Evolutionary conservation across 2,888 invertebrate genomes (phyloP).

Genomic region (Andrena bicolor): DNA sequence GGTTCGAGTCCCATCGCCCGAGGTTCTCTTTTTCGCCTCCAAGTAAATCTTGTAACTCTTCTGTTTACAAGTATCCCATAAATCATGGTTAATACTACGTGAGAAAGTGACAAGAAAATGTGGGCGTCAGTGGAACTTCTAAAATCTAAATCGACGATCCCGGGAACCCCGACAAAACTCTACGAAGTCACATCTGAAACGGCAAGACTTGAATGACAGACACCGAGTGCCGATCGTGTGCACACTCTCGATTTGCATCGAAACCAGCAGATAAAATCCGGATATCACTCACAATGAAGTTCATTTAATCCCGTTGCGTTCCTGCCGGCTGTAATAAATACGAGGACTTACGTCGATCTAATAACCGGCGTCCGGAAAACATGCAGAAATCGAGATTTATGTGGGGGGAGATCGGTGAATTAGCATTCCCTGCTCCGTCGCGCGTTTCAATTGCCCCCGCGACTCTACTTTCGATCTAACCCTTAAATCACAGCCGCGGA

Average conservation of each 20-base stretch:
- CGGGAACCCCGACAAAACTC: neutral
- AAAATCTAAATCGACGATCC: too few relatives aligned
- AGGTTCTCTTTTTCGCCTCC: too few relatives aligned
- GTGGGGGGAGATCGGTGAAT: slow-evolving; percentile 24
- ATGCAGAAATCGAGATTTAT: slow-evolving; percentile 16
- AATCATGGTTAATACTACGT: too few relatives aligned
- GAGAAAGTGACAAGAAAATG: neutral
- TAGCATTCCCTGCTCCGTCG: slow-evolving; percentile 22
- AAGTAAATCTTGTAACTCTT: too few relatives aligned
- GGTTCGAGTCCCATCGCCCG: too few relatives aligned
- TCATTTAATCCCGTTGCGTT: neutral
- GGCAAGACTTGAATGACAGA: neutral
- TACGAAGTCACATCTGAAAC: neutral
- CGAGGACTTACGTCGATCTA: slow-evolving; percentile 22
- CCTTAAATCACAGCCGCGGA: slow-evolving; percentile 45
- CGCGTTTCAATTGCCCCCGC: slow-evolving; percentile 27
- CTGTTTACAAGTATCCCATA: too few relatives aligned
- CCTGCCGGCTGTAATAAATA: slow-evolving; percentile 6
- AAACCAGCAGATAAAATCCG: neutral
- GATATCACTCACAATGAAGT: neutral
- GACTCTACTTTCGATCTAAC: slow-evolving; percentile 30
- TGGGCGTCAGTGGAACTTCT: neutral
- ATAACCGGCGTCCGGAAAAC: slow-evolving; percentile 22
- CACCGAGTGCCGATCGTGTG: neutral
- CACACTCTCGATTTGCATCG: neutral